Conservation (phyloP, 2,888 invertebrate species). For the Linnaemya tessellans region DNA sequence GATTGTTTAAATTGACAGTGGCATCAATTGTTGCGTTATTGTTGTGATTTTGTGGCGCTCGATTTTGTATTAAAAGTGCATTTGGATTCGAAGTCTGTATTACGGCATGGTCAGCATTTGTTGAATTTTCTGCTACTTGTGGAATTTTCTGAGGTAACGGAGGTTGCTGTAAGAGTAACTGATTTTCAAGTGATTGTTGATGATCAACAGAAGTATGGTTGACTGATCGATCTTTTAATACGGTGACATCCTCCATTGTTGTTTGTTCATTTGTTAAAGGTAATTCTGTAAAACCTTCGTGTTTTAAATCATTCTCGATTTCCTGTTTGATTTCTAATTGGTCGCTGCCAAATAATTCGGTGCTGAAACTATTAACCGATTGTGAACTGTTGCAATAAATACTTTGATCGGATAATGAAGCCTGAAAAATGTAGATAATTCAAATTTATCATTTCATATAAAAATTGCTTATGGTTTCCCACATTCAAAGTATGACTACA, state of each 20-base stretch:
- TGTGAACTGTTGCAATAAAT: conserved; percentile 71
- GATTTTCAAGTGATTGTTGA: conserved; percentile 10
- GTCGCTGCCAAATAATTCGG: conserved; percentile 79
- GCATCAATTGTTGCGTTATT: conserved; percentile 31
- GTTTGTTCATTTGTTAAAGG: conserved; percentile 73
- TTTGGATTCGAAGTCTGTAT: conserved; percentile 51
- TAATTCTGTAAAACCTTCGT: conserved; percentile 68
- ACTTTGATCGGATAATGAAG: conserved; percentile 59
- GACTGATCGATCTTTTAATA: conserved; percentile 11
- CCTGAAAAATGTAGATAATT: conserved; percentile 36
- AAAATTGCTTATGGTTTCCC: neutral
- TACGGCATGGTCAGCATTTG: conserved; percentile 49
- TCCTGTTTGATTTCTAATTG: conserved; percentile 72
- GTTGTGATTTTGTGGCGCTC: conserved; percentile 44
- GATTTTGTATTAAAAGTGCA: conserved; percentile 55
- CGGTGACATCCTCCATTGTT: conserved; percentile 70
- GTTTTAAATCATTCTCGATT: conserved; percentile 63
- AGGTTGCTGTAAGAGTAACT: conserved; percentile 75
- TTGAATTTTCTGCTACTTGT: conserved; percentile 51
- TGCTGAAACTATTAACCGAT: conserved; percentile 74
- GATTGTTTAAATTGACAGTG: conserved; percentile 50
- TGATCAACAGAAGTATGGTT: conserved; percentile 34
- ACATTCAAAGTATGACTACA: too few species aligned
- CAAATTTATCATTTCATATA: neutral
- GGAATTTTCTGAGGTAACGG: conserved; percentile 48